Evolutionary conservation across 2,797 vertebrate species (phyloP), one percentile per base, ranked within the genome.

Genomic region (Xyrichtys novacula): DNA sequence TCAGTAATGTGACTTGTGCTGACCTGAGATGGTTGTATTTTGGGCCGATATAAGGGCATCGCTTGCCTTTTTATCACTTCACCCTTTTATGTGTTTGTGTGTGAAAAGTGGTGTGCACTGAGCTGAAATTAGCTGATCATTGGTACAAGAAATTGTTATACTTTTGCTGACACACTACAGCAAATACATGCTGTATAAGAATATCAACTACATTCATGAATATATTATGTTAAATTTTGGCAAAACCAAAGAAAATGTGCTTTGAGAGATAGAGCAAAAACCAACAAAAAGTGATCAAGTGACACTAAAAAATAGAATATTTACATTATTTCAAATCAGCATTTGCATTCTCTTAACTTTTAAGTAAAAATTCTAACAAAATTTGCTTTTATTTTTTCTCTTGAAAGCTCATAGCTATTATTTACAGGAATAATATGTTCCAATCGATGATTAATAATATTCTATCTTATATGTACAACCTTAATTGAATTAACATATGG

Each of bases 331-430:
- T 95, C 90, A 93, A 85, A 74, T 90, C 84, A 88, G 90, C 83
- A 88, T 94, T 90, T 91, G 90, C 93, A 91, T 93, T 92, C 87
- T 87, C 89, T 93, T 93, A 93, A 94, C 88, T 87, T 85, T 94
- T 95, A 91, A 95, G 90, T 96, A 96, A 91, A 96, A 96, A 96
- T 92, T 75, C 93, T 94, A 92, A 93, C 94, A 92, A 94, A 96
- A 96, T 95, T 93, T 91, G 95, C 28, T 0, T 86, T 65, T 65
- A 62, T 15, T 76, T 72, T 76, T 83, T 73, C 39, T 49, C 95
- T 95, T 94, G 92, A 96, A 96, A 96, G 91, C 81, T 94, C 88
- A 91, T 90, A 87, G 64, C 10, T 95, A 94, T 93, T 96, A 98
- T 98, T 95, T 98, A 98, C 96, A 97, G 74, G 83, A 67, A 78